Percentiles rank a stretch among this genome's conserved stretches.
Evolutionary conservation across 2,888 invertebrate species (phyloP).

Genomic region (Colletes collaris): DNA sequence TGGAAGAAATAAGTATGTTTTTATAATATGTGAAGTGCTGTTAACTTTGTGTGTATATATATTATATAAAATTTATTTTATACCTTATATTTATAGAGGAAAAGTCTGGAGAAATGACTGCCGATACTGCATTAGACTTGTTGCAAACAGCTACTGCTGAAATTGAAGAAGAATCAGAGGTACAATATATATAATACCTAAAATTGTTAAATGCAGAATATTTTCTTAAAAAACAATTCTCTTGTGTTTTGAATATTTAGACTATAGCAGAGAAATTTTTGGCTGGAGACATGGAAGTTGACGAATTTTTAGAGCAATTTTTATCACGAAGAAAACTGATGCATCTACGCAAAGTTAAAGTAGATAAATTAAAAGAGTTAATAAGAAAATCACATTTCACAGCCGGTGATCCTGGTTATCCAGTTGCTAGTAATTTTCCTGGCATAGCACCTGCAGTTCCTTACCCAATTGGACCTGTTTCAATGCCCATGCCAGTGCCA

Average conservation of each 20-base stretch:
- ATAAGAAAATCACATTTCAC: conserved; percentile 83
- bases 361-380: conserved; percentile 95
- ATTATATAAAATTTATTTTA: neutral
- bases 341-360: conserved; percentile 94
- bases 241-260: conserved; percentile 70
- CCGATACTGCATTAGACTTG: conserved; percentile 94
- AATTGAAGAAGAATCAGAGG: conserved; percentile 96
- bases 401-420: conserved; percentile 74
- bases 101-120: conserved; percentile 90
- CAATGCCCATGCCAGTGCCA: conserved; percentile 90
- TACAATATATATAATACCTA: conserved; percentile 68
- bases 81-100: conserved; percentile 85
- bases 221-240: neutral
- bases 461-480: conserved; percentile 89
- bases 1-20: conserved; percentile 90
- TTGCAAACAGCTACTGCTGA: conserved; percentile 96
- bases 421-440: conserved; percentile 82
- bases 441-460: conserved; percentile 84
- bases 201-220: neutral
- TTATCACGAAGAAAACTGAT: conserved; percentile 89
- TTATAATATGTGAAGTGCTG: neutral
- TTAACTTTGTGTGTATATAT: neutral
- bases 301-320: conserved; percentile 94
- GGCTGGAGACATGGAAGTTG: conserved; percentile 88
- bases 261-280: conserved; percentile 91